Percentiles rank a stretch among this genome's conserved stretches.
Evolutionary conservation across 1,140 invertebrate species (phyloP).

Genomic region (Pseudomyrmex cubaensis): DNA sequence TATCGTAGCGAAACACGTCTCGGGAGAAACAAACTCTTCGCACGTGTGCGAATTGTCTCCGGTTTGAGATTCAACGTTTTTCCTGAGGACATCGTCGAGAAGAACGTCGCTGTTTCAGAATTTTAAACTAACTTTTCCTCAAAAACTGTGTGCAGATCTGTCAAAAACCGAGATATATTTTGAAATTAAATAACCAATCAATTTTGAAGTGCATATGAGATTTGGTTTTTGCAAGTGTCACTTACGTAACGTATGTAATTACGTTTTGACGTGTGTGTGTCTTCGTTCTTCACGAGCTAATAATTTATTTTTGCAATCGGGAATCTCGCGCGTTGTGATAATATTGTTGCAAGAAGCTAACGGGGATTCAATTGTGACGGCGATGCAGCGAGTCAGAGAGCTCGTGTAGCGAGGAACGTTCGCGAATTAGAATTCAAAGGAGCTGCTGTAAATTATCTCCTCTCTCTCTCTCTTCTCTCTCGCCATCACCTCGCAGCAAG

Average conservation of each 20-base stretch:
- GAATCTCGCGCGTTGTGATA: conserved; percentile 20
- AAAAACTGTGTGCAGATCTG: no score
- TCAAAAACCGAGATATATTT: no score
- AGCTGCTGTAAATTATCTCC: conserved; percentile 38
- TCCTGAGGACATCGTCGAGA: no score
- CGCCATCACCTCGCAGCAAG: conserved; percentile 10
- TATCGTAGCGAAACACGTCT: not conserved
- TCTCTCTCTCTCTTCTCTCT: not conserved
- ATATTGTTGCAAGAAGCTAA: conserved; percentile 14
- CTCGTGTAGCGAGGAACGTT: not conserved
- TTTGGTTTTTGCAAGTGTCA: no score
- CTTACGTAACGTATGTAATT: no score
- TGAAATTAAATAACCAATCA: no score
- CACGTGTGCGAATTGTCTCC: no score
- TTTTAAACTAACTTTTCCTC: no score
- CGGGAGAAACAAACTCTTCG: no score
- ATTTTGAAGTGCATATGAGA: no score
- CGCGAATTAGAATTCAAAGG: conserved; percentile 31
- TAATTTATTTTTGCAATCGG: not conserved
- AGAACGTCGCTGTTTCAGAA: no score
- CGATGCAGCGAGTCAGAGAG: not conserved
- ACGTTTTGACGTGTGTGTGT: not conserved
- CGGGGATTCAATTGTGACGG: conserved; percentile 17
- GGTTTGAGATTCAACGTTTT: no score
- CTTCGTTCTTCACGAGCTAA: not conserved